These are phyloP conservation scores for Microtus montanus DNA, from an alignment of 2,113 vertebrate species.

Conservation along the genomic window DNA sequence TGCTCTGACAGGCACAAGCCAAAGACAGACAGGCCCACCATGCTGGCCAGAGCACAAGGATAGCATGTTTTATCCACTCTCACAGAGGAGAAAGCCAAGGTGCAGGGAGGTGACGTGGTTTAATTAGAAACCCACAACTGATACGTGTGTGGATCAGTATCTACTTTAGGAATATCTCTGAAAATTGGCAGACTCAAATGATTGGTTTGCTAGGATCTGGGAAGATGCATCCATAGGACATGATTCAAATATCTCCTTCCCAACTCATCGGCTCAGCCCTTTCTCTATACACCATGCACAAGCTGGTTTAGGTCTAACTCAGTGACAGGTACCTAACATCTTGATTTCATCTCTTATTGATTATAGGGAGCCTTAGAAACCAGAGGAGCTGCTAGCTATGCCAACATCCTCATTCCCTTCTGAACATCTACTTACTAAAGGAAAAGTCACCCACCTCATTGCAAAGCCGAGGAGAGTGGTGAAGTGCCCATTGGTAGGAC, in stretches of 20 bases:
- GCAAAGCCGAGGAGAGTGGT: not conserved
- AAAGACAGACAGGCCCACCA: no score
- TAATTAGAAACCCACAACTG: not conserved
- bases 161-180: not conserved
- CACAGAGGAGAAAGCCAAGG: not conserved
- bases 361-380: not conserved
- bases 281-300: not conserved
- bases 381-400: not conserved
- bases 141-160: not conserved
- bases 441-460: not conserved
- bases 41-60: no score
- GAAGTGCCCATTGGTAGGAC: not conserved
- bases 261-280: not conserved
- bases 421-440: not conserved
- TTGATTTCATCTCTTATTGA: not conserved
- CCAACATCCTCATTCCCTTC: not conserved
- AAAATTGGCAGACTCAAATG: not conserved
- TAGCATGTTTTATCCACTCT: not conserved
- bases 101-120: not conserved
- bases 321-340: not conserved
- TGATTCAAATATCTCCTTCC: not conserved
- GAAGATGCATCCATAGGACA: no score
- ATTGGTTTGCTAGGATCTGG: not conserved
- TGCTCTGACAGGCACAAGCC: not conserved
- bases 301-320: not conserved